Percentiles rank a stretch among this genome's conserved stretches.
Evolutionary conservation across 37 sponge, comb jelly and placozoan genomes (phyloP).

Genomic region (Bolinopsis microptera): DNA sequence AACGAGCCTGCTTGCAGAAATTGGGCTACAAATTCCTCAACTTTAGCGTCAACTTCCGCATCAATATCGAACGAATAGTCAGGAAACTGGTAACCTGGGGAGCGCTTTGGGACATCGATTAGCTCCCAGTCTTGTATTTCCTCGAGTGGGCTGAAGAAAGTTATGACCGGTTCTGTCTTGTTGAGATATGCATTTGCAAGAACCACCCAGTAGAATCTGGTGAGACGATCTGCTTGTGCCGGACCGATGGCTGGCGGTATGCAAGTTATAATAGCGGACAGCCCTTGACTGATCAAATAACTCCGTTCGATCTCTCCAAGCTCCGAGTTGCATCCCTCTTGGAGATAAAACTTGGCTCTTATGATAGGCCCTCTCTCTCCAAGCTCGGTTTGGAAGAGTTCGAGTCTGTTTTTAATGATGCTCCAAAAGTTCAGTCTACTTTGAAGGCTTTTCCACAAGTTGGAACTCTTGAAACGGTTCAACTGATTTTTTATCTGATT

Average conservation of each 20-base stretch:
- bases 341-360: constrained; percentile 33
- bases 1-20: constrained; percentile 12
- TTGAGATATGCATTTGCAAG: constrained; percentile 39
- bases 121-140: constrained; percentile 43
- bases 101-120: neutral
- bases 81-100: constrained; percentile 17
- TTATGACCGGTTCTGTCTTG: neutral
- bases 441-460: constrained; percentile 20
- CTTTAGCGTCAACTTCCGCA: neutral
- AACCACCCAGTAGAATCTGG: constrained; percentile 36
- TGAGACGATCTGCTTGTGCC: constrained; percentile 26
- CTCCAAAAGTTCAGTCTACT: constrained; percentile 38
- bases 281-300: constrained; percentile 10
- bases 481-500: constrained; percentile 56
- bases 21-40: constrained; percentile 18
- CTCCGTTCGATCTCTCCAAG: constrained; percentile 16
- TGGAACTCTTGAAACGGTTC: constrained; percentile 43
- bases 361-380: constrained; percentile 29
- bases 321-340: constrained; percentile 36
- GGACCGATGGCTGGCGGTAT: neutral
- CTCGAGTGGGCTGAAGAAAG: neutral
- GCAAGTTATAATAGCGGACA: constrained; percentile 34
- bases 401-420: constrained; percentile 1
- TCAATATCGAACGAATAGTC: constrained; percentile 21
- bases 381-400: constrained; percentile 50